These are phyloP conservation scores for Altica lythri DNA, from an alignment of 2,888 invertebrate species.

Conservation along the genomic window DNA sequence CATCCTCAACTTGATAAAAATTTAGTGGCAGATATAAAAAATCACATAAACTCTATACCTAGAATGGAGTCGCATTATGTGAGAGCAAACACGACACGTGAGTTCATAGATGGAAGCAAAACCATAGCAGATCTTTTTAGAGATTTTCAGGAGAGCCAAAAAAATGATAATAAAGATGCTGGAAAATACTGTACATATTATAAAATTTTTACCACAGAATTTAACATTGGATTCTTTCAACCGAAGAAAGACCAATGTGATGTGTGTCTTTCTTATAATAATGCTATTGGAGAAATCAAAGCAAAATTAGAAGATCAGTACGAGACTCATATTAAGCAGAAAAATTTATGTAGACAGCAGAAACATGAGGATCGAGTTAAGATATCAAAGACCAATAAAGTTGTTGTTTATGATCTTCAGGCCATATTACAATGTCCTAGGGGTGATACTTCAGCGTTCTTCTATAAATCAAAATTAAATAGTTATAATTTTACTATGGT, in stretches of 20 bases:
- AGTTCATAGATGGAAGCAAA: no score
- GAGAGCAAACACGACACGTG: neutral
- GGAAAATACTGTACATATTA: neutral
- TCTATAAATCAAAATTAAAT: no score
- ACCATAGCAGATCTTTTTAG: no score
- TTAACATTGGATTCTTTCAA: conserved; percentile 7
- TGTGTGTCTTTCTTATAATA: neutral
- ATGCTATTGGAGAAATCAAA: neutral
- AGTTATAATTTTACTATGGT: no score
- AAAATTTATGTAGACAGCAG: neutral
- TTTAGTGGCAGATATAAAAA: no score
- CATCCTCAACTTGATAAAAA: no score
- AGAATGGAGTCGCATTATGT: conserved; percentile 6
- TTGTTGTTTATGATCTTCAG: conserved; percentile 13
- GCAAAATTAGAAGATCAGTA: neutral
- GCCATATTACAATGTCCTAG: conserved; percentile 8
- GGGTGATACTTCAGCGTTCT: no score
- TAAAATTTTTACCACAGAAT: conserved; percentile 2
- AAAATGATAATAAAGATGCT: neutral
- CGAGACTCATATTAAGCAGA: conserved; percentile 1
- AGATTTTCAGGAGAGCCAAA: neutral
- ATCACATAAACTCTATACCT: conserved; percentile 3
- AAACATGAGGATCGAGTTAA: neutral
- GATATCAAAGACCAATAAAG: conserved; percentile 1
- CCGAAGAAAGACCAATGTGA: conserved; percentile 10